These are phyloP conservation scores for Phenganax marumi DNA, from an alignment of 92 coral and sea anemone genomes.

Conservation along the genomic window DNA sequence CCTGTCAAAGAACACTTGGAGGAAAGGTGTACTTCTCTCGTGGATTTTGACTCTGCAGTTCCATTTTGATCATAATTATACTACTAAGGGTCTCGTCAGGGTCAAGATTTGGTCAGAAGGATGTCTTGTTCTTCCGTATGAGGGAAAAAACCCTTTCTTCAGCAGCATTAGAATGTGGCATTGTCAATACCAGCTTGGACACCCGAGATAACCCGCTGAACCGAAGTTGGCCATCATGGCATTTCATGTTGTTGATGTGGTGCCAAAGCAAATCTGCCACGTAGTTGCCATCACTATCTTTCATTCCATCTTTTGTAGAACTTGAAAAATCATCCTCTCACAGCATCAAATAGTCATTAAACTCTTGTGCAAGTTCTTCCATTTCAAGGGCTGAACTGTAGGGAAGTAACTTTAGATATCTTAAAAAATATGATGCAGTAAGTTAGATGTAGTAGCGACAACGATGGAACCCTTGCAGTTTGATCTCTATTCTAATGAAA, in stretches of 20 bases:
- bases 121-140: constrained; percentile 58
- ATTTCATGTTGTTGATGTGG: constrained; percentile 37
- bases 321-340: constrained; percentile 27
- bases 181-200: constrained; percentile 54
- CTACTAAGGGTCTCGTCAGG: constrained; percentile 51
- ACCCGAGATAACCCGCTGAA: constrained; percentile 44
- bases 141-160: constrained; percentile 62
- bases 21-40: not conserved
- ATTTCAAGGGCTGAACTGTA: constrained; percentile 49
- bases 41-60: constrained; percentile 35
- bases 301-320: not conserved
- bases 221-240: constrained; percentile 59
- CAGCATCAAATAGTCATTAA: constrained; percentile 53
- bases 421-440: constrained; percentile 3
- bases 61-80: constrained; percentile 61
- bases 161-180: constrained; percentile 68
- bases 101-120: constrained; percentile 60
- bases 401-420: constrained; percentile 64
- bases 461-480: not conserved
- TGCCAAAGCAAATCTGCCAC: constrained; percentile 25
- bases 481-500: not conserved
- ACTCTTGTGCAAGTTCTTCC: constrained; percentile 51
- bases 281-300: not conserved
- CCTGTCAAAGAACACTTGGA: constrained; percentile 46
- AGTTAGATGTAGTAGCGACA: not conserved